Evolutionary conservation across 2,797 vertebrate genomes (phyloP).

Genomic region (Labeo calbasu): DNA sequence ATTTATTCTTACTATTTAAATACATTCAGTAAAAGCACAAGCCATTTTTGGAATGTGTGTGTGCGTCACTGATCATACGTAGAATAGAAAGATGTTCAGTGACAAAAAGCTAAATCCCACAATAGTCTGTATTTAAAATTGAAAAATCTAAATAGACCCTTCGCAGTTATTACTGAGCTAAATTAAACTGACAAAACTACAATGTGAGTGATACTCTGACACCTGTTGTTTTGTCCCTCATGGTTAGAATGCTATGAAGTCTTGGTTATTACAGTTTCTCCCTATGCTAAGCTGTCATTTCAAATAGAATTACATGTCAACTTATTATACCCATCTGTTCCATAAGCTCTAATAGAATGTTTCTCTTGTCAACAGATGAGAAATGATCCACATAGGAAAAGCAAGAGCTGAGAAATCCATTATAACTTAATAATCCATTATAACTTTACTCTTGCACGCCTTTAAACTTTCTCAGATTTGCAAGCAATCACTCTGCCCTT

Average conservation of each 20-base stretch:
- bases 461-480: not conserved
- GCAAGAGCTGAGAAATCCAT: not conserved
- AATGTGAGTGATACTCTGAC: not conserved
- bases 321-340: conserved; percentile 4
- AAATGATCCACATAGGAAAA: not conserved
- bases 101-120: not conserved
- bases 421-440: not conserved
- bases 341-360: not conserved
- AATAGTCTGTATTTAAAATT: not conserved
- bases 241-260: not conserved
- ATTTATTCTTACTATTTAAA: not conserved
- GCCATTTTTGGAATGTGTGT: not conserved
- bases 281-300: not conserved
- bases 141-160: not conserved
- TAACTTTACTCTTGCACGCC: not conserved
- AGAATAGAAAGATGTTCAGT: not conserved
- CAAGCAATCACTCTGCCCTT: not conserved
- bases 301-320: not conserved
- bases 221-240: not conserved
- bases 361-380: not conserved
- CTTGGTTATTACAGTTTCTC: not conserved
- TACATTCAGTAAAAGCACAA: not conserved
- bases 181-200: not conserved
- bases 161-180: not conserved
- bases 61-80: not conserved